Base-by-base conservation (phyloP, 2,797 vertebrate genomes). In the Morus bassanus region DNA sequence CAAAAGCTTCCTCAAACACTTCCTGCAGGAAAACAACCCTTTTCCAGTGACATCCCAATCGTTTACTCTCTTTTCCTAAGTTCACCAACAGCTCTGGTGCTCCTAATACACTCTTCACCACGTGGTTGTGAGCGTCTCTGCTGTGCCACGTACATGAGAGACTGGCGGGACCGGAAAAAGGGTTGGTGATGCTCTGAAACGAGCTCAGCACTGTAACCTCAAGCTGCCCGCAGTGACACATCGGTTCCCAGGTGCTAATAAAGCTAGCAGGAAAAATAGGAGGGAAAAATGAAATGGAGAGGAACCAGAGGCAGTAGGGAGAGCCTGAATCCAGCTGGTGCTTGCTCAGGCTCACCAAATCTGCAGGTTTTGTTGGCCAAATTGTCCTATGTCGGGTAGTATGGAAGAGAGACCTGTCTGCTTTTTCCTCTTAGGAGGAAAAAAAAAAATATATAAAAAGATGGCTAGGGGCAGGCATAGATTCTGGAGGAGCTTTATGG, bases 361-460 rank as follows among this genome's bases (percentile, higher is more conserved):
- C 68, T 76, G 64, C 68, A 46, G 72, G 67, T 57, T 91, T 65
- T 4, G 13, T 69, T 69, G 82, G 89, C 79, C 73, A 72, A 85
- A 74, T 74, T 0, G 0, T 80, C 64, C 75, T 60, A 2, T 0
- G 0, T 53, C 27, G 53, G 39, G 45, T 77, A 61, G 39, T 9
- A 35, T 16, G 35, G 83, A 74, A 77, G 31, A 63, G 7, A 91
- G 19, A 83, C 19, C 22, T 15, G 37, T 11, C 53, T 80, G 43
- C 13, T 67, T 93, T 73, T 46, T 64, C 51, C 37, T 65, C 43
- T 50, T 24, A 31, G 39, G 37, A 8, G 8, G 4, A 61, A 74
- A 54, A 25, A 33, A 54, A 67, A 51, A 54, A 54, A 10, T 8
- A 45, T 45, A n/a, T 39, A 19, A 46, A 85, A 91, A 28, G 8